phyloP scores from a whole-genome alignment of 1,140 invertebrate species.

The Cardiocondyla obscurior region DNA sequence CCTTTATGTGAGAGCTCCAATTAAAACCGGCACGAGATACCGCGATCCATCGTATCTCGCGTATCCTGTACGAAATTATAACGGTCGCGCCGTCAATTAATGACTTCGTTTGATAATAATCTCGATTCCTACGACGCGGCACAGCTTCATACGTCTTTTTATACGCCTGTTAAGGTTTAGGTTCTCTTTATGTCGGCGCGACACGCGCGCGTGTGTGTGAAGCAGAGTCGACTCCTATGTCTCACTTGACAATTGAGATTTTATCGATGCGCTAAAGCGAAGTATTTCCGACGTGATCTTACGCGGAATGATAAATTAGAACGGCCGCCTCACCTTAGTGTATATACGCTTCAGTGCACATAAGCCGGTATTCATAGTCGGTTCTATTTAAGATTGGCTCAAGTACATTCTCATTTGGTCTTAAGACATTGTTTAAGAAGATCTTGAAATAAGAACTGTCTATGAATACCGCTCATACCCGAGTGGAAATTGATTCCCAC shows the following conservation, averaged over 20 bases:
- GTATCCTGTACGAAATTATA: conserved; percentile 69
- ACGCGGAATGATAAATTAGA: conserved; percentile 1
- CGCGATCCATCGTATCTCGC: conserved; percentile 52
- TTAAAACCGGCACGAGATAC: conserved; percentile 65
- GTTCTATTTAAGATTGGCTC: no score
- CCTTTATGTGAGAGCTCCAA: conserved; percentile 65
- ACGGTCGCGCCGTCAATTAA: conserved; percentile 71
- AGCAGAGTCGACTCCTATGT: neutral
- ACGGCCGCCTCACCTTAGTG: neutral
- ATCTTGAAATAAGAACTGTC: no score
- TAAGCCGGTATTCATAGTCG: no score
- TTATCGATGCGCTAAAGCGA: conserved; percentile 51
- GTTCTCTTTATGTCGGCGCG: conserved; percentile 65
- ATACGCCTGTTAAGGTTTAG: conserved; percentile 76
- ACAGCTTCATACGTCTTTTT: conserved; percentile 74
- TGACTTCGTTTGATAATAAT: conserved; percentile 68
- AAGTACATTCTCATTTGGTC: no score
- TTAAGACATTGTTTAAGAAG: no score
- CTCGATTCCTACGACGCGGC: conserved; percentile 18
- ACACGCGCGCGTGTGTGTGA: no score
- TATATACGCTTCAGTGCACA: neutral
- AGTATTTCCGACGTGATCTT: neutral
- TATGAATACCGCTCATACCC: no score
- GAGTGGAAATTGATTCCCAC: no score
- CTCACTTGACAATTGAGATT: conserved; percentile 58